Evolutionary conservation across 2,888 invertebrate genomes (phyloP).

Genomic region (Zygogramma bicolorata): DNA sequence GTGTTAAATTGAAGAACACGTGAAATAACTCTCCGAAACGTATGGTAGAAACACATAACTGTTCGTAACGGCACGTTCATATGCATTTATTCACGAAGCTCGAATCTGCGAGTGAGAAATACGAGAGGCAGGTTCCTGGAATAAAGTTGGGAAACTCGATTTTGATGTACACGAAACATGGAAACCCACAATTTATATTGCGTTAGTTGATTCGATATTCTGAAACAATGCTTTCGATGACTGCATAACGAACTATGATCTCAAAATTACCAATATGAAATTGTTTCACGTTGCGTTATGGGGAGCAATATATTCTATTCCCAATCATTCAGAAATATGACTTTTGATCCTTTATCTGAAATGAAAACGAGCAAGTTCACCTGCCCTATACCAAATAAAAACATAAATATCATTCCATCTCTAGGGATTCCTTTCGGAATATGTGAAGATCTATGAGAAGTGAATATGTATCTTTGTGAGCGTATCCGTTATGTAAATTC

Average conservation of each 20-base stretch:
- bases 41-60: background rate
- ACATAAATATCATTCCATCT: no score
- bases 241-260: background rate
- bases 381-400: no score
- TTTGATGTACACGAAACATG: background rate
- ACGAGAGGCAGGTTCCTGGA: background rate
- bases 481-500: no score
- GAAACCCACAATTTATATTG: background rate
- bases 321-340: no score
- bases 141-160: background rate
- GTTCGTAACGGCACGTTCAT: background rate
- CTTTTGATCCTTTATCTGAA: no score
- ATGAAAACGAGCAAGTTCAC: no score
- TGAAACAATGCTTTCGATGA: background rate
- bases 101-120: background rate
- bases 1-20: conserved; percentile 16
- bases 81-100: conserved; percentile 13
- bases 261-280: no score
- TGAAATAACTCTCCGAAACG: conserved; percentile 12
- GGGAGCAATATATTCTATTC: no score
- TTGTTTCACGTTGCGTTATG: no score
- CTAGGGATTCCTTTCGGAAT: no score
- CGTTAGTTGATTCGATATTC: background rate
- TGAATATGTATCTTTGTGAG: no score
- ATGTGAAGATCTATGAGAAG: no score